phyloP scores from a whole-genome alignment of 2,113 vertebrate genomes.

The Syrmaticus mikado region DNA sequence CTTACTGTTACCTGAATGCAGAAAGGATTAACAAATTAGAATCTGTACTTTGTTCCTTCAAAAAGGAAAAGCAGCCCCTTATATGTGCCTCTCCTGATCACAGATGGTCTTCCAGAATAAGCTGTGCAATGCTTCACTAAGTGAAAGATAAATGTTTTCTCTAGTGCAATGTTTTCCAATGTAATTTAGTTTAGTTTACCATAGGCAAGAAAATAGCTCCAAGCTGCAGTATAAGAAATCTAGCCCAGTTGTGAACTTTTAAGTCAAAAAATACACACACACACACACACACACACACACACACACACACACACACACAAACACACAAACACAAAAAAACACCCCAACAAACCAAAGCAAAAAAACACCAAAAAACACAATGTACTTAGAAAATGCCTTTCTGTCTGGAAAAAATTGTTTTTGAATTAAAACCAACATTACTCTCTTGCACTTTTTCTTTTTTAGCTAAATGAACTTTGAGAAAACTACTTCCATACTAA shows the following conservation, averaged over 20 bases:
- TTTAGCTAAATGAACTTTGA: background rate
- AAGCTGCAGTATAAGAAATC: background rate
- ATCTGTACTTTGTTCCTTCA: background rate
- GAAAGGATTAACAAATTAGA: background rate
- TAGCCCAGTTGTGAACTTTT: background rate
- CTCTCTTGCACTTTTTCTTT: background rate
- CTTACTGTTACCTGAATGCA: background rate
- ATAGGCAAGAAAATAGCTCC: background rate
- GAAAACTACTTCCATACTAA: background rate
- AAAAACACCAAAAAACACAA: background rate
- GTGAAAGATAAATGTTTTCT: background rate
- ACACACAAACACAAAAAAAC: too few species aligned
- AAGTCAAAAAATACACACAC: background rate
- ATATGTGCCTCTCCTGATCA: background rate
- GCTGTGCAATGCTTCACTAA: background rate
- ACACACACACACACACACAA: too few species aligned
- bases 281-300: background rate
- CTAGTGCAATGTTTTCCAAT: background rate
- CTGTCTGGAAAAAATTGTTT: background rate
- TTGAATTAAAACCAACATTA: background rate
- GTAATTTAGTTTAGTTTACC: background rate
- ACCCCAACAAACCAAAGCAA: too few species aligned
- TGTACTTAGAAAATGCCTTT: background rate
- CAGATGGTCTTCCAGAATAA: fast-evolving
- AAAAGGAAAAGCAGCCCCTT: background rate